Percentiles rank a stretch among this genome's conserved stretches.
Conservation (phyloP, 2,113 vertebrate genomes). For the Sebastes fasciatus region DNA sequence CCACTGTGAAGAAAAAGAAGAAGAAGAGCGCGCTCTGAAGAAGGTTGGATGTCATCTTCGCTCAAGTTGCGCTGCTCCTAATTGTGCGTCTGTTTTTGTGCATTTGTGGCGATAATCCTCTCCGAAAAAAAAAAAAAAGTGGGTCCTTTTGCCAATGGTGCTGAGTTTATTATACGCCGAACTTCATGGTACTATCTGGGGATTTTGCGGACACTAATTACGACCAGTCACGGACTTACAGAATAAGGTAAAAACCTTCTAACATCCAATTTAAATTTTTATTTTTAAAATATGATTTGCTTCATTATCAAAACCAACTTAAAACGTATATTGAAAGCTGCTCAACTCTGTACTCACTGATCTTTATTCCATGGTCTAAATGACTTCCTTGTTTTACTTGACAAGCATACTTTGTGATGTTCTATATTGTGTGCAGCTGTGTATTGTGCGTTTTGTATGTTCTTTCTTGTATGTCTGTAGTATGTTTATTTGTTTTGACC, state of each 20-base stretch:
- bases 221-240: slow-evolving; percentile 53
- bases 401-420: too few species aligned
- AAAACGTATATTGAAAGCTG: too few species aligned
- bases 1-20: slow-evolving; percentile 4
- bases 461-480: too few species aligned
- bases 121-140: background rate
- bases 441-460: too few species aligned
- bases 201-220: slow-evolving; percentile 61
- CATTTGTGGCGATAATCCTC: slow-evolving; percentile 16
- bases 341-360: too few species aligned
- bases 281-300: background rate
- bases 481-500: too few species aligned
- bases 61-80: slow-evolving; percentile 24
- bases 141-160: slow-evolving; percentile 36
- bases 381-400: too few species aligned
- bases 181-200: slow-evolving; percentile 46
- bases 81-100: slow-evolving; percentile 23
- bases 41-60: slow-evolving; percentile 46
- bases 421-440: too few species aligned
- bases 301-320: background rate
- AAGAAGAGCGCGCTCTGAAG: slow-evolving; percentile 17
- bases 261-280: background rate
- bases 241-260: slow-evolving; percentile 65
- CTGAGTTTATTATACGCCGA: slow-evolving; percentile 11
- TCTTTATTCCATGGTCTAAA: too few species aligned